These are phyloP conservation scores for Brachionus rotundiformis DNA, from an alignment of 1,140 invertebrate genomes.

Conservation along the genomic window DNA sequence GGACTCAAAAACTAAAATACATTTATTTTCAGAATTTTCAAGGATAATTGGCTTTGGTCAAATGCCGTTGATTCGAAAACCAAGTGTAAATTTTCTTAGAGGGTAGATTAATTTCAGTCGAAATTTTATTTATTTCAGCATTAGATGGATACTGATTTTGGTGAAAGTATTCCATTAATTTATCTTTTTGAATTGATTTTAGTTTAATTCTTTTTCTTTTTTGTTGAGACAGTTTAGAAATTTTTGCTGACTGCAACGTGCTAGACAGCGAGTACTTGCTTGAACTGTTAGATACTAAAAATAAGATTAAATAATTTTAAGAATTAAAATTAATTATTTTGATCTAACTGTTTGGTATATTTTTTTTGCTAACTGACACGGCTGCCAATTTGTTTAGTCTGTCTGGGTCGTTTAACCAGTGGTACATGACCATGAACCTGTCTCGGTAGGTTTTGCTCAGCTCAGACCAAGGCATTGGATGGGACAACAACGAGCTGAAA, in stretches of 20 bases:
- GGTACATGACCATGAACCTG: slow-evolving; percentile 30
- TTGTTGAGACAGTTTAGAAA: not conserved
- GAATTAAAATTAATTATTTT: not conserved
- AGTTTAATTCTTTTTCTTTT: slow-evolving; percentile 46
- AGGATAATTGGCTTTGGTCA: slow-evolving; percentile 9
- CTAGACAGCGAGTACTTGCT: slow-evolving; percentile 29
- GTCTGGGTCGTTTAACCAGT: slow-evolving; percentile 43
- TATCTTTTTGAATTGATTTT: slow-evolving; percentile 27
- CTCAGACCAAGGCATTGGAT: slow-evolving; percentile 35
- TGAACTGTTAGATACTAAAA: slow-evolving; percentile 9
- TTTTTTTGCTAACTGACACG: not conserved
- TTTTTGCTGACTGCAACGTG: not conserved
- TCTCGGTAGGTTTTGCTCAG: slow-evolving; percentile 45
- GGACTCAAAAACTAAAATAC: not conserved
- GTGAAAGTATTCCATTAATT: slow-evolving; percentile 6
- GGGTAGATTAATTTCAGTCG: slow-evolving; percentile 27
- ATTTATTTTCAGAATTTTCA: slow-evolving; percentile 1
- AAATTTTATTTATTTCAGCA: slow-evolving; percentile 24
- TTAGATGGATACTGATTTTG: slow-evolving; percentile 39
- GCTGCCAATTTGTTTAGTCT: not conserved
- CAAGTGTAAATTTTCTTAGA: slow-evolving; percentile 32
- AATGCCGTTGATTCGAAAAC: slow-evolving; percentile 48
- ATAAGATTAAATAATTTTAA: not conserved
- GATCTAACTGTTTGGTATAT: not conserved
- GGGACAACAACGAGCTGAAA: slow-evolving; percentile 44